phyloP scores from a whole-genome alignment of 2,797 vertebrate species.

The Darevskia mixta region DNA sequence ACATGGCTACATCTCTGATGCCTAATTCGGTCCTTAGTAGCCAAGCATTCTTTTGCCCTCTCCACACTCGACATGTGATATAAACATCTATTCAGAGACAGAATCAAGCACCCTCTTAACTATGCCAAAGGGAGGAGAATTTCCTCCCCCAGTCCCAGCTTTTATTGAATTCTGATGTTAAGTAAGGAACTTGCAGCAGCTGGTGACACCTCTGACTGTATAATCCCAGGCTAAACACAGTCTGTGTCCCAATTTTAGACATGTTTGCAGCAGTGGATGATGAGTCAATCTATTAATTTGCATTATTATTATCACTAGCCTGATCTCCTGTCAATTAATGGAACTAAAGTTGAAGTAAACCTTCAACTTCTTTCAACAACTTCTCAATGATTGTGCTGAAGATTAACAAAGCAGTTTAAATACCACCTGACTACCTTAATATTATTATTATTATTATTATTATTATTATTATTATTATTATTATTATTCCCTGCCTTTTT shows the following conservation, averaged over 20 bases:
- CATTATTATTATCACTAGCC: slow-evolving; percentile 54
- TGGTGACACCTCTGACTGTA: slow-evolving; percentile 56
- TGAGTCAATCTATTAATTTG: slow-evolving; percentile 73
- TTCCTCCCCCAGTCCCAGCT: background rate
- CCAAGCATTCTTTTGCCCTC: background rate
- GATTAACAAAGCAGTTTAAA: slow-evolving; percentile 4
- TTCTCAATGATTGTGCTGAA: background rate
- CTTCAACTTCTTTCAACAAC: slow-evolving; percentile 42
- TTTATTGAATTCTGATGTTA: background rate
- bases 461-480: too few species aligned
- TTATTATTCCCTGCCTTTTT: too few species aligned
- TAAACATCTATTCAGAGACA: background rate
- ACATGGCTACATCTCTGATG: too few species aligned
- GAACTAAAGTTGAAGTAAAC: slow-evolving; percentile 52
- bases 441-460: too few species aligned
- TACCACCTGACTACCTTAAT: slow-evolving; percentile 12
- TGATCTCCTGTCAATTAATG: slow-evolving; percentile 58
- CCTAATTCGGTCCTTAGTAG: background rate
- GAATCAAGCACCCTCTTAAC: background rate
- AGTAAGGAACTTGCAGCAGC: slow-evolving; percentile 42
- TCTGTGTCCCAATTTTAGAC: slow-evolving; percentile 62
- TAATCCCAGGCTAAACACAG: slow-evolving; percentile 64
- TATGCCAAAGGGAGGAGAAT: background rate
- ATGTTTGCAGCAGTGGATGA: slow-evolving; percentile 55
- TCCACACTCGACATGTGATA: background rate